Percentiles rank a stretch among this genome's conserved stretches.
Evolutionary conservation across 1,140 invertebrate species (phyloP).

Genomic region (Andrena cerasifolii): DNA sequence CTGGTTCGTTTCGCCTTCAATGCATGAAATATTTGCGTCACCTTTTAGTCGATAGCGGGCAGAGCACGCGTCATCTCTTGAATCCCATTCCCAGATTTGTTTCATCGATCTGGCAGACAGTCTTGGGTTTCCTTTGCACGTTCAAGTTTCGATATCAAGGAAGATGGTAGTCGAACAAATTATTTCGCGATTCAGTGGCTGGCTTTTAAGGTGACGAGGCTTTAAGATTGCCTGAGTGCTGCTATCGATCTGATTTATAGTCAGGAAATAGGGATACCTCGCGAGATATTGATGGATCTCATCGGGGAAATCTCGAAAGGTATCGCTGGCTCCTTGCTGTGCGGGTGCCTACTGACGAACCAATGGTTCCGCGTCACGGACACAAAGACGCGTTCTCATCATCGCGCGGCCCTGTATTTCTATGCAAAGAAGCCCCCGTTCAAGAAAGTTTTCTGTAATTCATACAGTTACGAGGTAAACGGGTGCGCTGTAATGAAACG

Average conservation of each 20-base stretch:
- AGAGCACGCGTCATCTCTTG: slow-evolving; percentile 7
- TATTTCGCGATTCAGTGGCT: background rate
- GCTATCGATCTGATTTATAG: slow-evolving; percentile 2
- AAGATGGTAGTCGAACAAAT: background rate
- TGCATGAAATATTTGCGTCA: slow-evolving; percentile 44
- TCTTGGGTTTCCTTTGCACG: too few relatives aligned
- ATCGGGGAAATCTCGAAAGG: background rate
- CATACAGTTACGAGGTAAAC: slow-evolving; percentile 17
- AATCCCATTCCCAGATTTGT: slow-evolving; percentile 46
- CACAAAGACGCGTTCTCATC: background rate
- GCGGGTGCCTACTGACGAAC: background rate
- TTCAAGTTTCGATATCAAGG: too few relatives aligned
- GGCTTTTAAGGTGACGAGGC: background rate
- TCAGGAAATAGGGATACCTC: slow-evolving; percentile 1
- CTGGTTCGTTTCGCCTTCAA: slow-evolving; percentile 36
- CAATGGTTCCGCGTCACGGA: background rate
- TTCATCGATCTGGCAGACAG: too few relatives aligned
- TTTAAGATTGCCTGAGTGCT: background rate
- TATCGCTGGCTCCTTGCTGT: slow-evolving; percentile 3
- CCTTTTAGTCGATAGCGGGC: background rate
- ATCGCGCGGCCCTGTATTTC: background rate
- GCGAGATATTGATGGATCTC: slow-evolving; percentile 21
- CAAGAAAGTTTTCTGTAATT: background rate
- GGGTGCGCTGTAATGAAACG: slow-evolving; percentile 5
- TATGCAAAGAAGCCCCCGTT: background rate